These are phyloP conservation scores for Sinhomidia bicolor DNA, from an alignment of 2,888 invertebrate species.

Conservation along the genomic window DNA sequence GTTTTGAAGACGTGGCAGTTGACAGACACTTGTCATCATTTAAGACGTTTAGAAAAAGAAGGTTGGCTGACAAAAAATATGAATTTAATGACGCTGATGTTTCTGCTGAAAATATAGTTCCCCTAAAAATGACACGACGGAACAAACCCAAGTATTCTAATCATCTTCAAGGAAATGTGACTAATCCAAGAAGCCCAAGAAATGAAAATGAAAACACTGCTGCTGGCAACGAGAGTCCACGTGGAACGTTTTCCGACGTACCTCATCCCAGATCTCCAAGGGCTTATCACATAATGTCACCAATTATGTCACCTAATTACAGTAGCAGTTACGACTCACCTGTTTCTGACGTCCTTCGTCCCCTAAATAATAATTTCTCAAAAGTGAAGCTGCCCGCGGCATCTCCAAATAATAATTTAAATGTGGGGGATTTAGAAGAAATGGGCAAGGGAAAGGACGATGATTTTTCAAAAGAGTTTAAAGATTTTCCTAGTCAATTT, in stretches of 20 bases:
- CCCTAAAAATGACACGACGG: slow-evolving; percentile 80
- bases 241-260: slow-evolving; percentile 25
- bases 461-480: slow-evolving; percentile 37
- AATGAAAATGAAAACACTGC: slow-evolving; percentile 54
- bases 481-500: slow-evolving; percentile 56
- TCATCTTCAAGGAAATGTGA: slow-evolving; percentile 37
- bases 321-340: slow-evolving; percentile 27
- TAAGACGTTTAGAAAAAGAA: slow-evolving; percentile 85
- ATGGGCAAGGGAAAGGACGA: slow-evolving; percentile 37
- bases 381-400: slow-evolving; percentile 58
- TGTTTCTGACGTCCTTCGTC: slow-evolving; percentile 71
- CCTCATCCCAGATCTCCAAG: slow-evolving; percentile 75
- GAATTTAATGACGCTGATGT: slow-evolving; percentile 92
- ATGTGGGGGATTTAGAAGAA: slow-evolving; percentile 30
- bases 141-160: slow-evolving; percentile 45
- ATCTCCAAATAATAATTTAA: slow-evolving; percentile 59
- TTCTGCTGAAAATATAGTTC: slow-evolving; percentile 85
- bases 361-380: slow-evolving; percentile 71
- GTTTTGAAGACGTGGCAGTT: slow-evolving; percentile 56
- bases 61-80: slow-evolving; percentile 95
- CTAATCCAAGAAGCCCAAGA: slow-evolving; percentile 66
- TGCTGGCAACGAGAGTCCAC: slow-evolving; percentile 58
- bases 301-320: slow-evolving; percentile 77
- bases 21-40: slow-evolving; percentile 61
- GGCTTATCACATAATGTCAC: slow-evolving; percentile 70